A percentile compares a stretch with the other conserved stretches of the same genome.
phyloP scores from a whole-genome alignment of 2,797 vertebrate species.

The Microhierax caerulescens region DNA sequence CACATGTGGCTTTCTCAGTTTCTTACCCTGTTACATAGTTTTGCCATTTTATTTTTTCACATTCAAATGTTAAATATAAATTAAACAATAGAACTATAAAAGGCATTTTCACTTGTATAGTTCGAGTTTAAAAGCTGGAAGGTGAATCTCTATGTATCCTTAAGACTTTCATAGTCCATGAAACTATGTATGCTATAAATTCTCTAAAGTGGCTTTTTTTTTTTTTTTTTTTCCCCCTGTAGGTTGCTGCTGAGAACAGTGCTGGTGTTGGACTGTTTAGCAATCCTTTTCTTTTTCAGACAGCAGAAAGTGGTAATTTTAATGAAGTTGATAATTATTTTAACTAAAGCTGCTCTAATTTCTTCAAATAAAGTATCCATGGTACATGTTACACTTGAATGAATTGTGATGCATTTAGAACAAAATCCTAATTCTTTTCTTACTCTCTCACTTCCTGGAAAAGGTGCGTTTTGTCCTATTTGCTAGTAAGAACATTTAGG shows the following conservation, averaged over 20 bases:
- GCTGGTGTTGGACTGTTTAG: slow-evolving; percentile 89
- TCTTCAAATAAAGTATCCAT: neutral
- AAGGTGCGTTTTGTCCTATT: neutral
- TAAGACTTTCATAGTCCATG: neutral
- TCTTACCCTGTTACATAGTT: neutral
- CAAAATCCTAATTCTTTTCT: neutral
- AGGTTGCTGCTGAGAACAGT: slow-evolving; percentile 91
- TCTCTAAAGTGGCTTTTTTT: slow-evolving; percentile 67
- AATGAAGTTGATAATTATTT: slow-evolving; percentile 13
- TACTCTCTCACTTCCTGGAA: neutral
- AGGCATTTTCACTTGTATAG: slow-evolving; percentile 62
- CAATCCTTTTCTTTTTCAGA: slow-evolving; percentile 90
- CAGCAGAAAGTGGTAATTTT: slow-evolving; percentile 90
- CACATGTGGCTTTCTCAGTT: neutral
- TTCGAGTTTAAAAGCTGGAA: slow-evolving; percentile 19
- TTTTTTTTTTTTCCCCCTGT: slow-evolving; percentile 64
- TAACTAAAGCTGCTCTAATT: neutral
- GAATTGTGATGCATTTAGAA: neutral
- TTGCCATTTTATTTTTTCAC: neutral
- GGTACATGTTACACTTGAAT: neutral
- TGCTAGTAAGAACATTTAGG: neutral
- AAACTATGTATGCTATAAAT: neutral
- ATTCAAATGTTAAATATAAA: neutral
- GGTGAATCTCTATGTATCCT: neutral
- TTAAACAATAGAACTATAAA: neutral